Base-by-base conservation (phyloP, 1,140 invertebrate species). In the Mercenaria mercenaria region DNA sequence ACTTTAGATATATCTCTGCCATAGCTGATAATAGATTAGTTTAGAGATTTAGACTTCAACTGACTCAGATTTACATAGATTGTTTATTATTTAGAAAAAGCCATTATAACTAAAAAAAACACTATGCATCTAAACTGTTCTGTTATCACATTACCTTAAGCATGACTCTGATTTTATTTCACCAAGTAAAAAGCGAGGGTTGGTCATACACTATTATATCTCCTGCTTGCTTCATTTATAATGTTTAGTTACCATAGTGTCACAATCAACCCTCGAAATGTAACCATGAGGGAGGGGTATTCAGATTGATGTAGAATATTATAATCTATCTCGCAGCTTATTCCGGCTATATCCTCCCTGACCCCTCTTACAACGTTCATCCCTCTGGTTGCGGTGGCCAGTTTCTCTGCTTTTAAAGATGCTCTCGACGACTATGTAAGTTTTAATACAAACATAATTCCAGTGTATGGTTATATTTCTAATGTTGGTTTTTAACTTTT, bases 351-450 rank as follows among this genome's bases (percentile, higher is more conserved):
- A 95, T 99, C 99, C 77, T 99, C 99, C 92, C 97, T 99, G 91
- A 99, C 99, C 72, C 99, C 99, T 67, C 98, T 99, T 94, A 99
- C 99, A 83, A 99, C 99, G 89, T 98, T 99, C 83, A 98, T 99
- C 95, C 99, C 99, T 90, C 97, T 99, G 90, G 98, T 99, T 92
- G 98, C 99, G 90, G 99, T 99, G 91, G 97, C 99, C 59, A 97
- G 97, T 39, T 97, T 99, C 93, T 99, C 99, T 93, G 99, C 99
- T 89, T 97, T 99, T 92, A 99, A 99, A 97, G 99, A 99, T 97
- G 99, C 98, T 94, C 99, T 99, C 95, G 99, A 99, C 97, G 99
- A 99, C 96, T 98, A 98, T 97, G 99, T 99, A 97, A 98, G 98
- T 98, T 83, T 18, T 37, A 3, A 76, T 76, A 26, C 43, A 47